Base-by-base conservation (phyloP, 2,113 vertebrate species). In the Anoplopoma fimbria region DNA sequence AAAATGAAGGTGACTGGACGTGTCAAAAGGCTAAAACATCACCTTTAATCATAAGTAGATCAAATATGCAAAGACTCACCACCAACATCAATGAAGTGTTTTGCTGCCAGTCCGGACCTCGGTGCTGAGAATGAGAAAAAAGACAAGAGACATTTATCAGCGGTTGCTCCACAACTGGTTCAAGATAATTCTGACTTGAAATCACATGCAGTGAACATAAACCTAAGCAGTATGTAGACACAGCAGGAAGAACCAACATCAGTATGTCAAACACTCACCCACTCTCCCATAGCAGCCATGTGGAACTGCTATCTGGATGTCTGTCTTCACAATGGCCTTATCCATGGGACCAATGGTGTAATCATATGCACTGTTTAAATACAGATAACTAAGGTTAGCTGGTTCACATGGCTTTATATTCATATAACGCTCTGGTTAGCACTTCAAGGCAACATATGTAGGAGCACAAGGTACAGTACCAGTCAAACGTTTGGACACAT, bases 21-120 rank as follows among this genome's bases (percentile, higher is more conserved):
- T 51, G 4, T 63, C 14, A 10, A 13, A n/a, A 1, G 7, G 31
- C 49, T 62, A 29, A 67, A 67, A 64, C 0, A 8, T 40, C 1
- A 27, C 5, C 27, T 47, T 5, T 58, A 38, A 49, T 36, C 0
- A 47, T 4, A 40, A 40, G 14, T 23, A 58, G 1, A 19, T 25
- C 14, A 23, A 10, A 14, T 0, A 69, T 69, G 3, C 38, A 36
- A 67, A 64, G 17, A 89, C 92, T 96, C 94, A 99, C 98, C 98
- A 75, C 98, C 98, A 79, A 99, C 97, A 70, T 99, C 98, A 69
- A 99, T 99, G 91, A 99, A 99, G 84, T 99, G 85, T 77, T 99
- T 99, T 21, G 94, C 96, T 85, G 98, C 97, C 88, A 99, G 95
- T 72, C 98, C 98, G 79, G 98, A 99, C 69, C 98, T 96, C 0